Base-by-base conservation (phyloP, 2,113 vertebrate species). In the Campylomormyrus tamandua region DNA sequence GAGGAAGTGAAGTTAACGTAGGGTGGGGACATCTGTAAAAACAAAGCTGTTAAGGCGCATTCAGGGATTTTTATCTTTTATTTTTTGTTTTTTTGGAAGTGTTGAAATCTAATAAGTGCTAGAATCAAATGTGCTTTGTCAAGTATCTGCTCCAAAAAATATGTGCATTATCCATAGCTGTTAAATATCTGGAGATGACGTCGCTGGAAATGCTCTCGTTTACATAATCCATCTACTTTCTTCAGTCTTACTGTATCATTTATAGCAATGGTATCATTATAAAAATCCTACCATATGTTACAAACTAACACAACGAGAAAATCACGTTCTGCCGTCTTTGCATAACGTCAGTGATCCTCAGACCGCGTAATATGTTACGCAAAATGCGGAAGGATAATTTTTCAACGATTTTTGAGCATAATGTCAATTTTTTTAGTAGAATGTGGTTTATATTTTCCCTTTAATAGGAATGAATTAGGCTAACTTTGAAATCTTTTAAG, bases 11-110 rank as follows among this genome's bases (percentile, higher is more conserved):
- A 52, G 85, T 52, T 87, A 87, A 53, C 15, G 10, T 13, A 48
- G 85, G 85, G 85, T 87, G 11, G n/a, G 31, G 85, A 53, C 85
- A 52, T 87, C 85, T 87, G 85, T 27, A 39, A 87, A 31, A 87
- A 52, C 85, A 87, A 50, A 53, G 49, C 27, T 27, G 46, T 53
- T 31, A 87, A 87, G 85, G 85, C 85, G 45, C 85, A 50, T 87
- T 87, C 45, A n/a, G 49, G 46, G 10, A 87, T 52, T 27, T 70
- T 70, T 70, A 4, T 31, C 3, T 11, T n/a, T 46, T 46, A 19
- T 15, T 87, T 15, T 42, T 3, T 42, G 39, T 42, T 42, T 42
- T 83, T 48, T 45, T 42, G 19, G 0, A 21, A 46, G 19, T 84
- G 83, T 48, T 84, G 83, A 84, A 84, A 84, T 84, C 45, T 84